Evolutionary conservation across 2,113 vertebrate genomes (phyloP), one percentile per base, ranked within the genome.

Genomic region (Aramus guarauna): DNA sequence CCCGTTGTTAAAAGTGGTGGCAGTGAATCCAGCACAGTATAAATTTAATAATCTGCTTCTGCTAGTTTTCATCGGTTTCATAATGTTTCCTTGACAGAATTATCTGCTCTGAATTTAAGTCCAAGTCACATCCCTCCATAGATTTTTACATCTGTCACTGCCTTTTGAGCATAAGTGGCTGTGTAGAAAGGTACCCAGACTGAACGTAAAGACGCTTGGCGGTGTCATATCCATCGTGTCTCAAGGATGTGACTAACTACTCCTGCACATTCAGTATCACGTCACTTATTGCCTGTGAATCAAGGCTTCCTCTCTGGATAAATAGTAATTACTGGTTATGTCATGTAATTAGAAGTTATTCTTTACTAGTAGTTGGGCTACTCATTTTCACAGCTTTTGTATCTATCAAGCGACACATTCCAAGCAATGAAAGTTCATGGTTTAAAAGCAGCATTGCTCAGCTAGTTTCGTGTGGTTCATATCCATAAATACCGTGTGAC

Each of bases 141-240:
- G 45, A 18, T 62, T 79, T 32, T 85, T 53, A 12, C 0, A 0
- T 71, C 50, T 74, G 27, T 64, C 15, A 2, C 22, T 93, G 63
- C 16, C 60, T 85, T 90, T 84, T 56, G 52, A 74, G 64, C 9
- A 1, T 32, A 74, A 84, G 48, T 48, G 73, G 20, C 34, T 30
- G 2, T 64, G 56, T 75, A 78, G 41, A 78, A 78, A 76, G 52
- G 66, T 22, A 60, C 66, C 34, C 34, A 50, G 36, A 9, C 39
- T 74, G 88, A 27, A 24, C 0, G 0, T 43, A 29, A 77, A 93
- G 64, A 17, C 0, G 0, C 23, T 45, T 26, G 36, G 45, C 15
- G 16, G 17, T 84, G 67, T 3, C 55, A 5, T 8, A 19, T 45
- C 45, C 2, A 0, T 53, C 1, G 1, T 55, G 24, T 77, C 34